Base-by-base conservation (phyloP, 2,797 vertebrate species). In the Falco biarmicus region DNA sequence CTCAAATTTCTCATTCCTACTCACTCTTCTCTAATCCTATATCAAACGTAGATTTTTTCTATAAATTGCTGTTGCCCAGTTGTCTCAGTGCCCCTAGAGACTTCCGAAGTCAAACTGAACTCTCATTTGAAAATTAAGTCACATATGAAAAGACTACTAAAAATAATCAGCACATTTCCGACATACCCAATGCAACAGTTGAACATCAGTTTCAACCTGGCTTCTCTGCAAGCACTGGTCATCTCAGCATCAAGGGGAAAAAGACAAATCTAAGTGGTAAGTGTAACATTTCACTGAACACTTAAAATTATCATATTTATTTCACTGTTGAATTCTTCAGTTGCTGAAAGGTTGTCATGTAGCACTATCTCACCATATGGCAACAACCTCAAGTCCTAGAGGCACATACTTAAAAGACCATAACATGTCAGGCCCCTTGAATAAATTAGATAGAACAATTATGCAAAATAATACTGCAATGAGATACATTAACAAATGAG, bases 301-400 rank as follows among this genome's bases (percentile, higher is more conserved):
- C 39, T 91, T 82, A 77, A 5, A 90, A 92, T 92, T 69, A 95
- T 43, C 47, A 0, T 45, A 95, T 92, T 95, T 94, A 80, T 91
- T 93, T 92, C 57, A 57, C 59, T 95, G 80, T 4, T 84, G 89
- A 97, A 92, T 96, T 95, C 89, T 85, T 96, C 90, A 92, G 59
- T 84, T 94, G 88, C 89, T 95, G 95, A 95, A 96, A 97, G 94
- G 95, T 64, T 96, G 95, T 95, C 90, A 93, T 24, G 59, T 47
- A 82, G 87, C 65, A 84, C 88, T 70, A 57, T 97, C 95, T 95
- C 93, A 95, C 92, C 96, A 97, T 97, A 96, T 97, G 97, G 96
- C 91, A 96, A 81, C 81, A 93, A 95, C 92, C 76, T 95, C 76
- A 70, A 93, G 83, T 97, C 95, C 96, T 83, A 97, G 89, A 87